Base-by-base conservation (phyloP, 2,797 vertebrate genomes). In the Phalanger gymnotis region DNA sequence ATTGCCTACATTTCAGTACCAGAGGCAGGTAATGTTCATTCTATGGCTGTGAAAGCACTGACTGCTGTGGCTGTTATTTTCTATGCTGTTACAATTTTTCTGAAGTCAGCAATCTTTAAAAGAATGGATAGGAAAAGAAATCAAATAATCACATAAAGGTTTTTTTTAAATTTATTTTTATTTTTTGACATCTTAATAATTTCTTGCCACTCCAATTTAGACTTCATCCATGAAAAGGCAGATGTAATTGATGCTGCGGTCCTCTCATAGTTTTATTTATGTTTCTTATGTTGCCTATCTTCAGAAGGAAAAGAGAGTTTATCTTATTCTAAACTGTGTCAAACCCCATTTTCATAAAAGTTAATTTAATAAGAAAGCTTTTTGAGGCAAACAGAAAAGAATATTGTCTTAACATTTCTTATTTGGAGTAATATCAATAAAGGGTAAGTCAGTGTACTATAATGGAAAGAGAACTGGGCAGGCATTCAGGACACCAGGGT, bases 101-200 rank as follows among this genome's bases (percentile, higher is more conserved):
- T 96, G 90, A 66, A 96, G 5, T 95, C 16, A 73, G 66, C 91
- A 96, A 47, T 92, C 89, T 98, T 94, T 34, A 94, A 12, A 96
- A 2, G 2, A 92, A 95, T 10, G 11, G 27, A 6, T 91, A 28
- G 58, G 90, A 95, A 95, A 94, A 51, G 94, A 94, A 95, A 94
- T 40, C 5, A 95, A 58, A 53, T 91, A 94, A 98, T 97, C 95
- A 58, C 52, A 54, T 0, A 0, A 93, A 96, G 55, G 51, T 97
- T 81, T 73, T 73, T 58, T 58, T 57, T 4, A 27, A 28, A 66
- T 73, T 73, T 81, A 25, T 81, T 98, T 98, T 95, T 2, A 96
- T 93, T 98, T 87, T 93, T 25, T 91, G 92, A 92, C 96, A 51
- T 57, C 95, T 96, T 94, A 93, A 53, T 92, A 95, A 94, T 93